Conservation (phyloP, 2,888 invertebrate species). For the Yponomeuta sedellus region DNA sequence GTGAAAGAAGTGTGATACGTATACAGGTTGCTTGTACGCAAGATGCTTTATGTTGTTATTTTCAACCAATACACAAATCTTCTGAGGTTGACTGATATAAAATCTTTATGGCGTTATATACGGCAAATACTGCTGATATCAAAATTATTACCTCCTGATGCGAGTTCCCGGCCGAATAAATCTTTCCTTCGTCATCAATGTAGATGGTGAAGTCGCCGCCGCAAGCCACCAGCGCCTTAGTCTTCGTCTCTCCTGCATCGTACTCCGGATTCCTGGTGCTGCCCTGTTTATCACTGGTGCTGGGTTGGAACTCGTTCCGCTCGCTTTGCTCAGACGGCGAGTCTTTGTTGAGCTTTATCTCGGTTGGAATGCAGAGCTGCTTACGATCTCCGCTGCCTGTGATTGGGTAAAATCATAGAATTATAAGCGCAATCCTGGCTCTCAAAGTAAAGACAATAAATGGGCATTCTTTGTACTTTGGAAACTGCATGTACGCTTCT, state of each 20-base stretch:
- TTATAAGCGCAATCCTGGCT: background rate
- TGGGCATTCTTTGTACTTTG: no score
- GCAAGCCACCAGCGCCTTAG: constrained; percentile 74
- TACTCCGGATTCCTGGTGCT: constrained; percentile 33
- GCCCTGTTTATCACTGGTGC: background rate
- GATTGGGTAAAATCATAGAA: constrained; percentile 13
- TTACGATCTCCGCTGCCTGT: constrained; percentile 79
- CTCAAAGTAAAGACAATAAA: no score
- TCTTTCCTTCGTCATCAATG: constrained; percentile 78
- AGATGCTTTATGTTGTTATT: no score
- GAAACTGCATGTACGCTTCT: no score
- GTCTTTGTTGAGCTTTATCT: constrained; percentile 62
- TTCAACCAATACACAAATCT: no score
- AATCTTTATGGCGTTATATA: no score
- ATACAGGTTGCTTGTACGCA: no score
- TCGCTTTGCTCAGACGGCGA: constrained; percentile 22
- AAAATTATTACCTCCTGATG: constrained; percentile 42
- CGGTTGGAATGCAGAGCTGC: constrained; percentile 74
- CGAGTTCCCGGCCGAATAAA: constrained; percentile 87
- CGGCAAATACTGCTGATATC: background rate
- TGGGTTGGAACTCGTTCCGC: background rate
- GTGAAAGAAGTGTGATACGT: no score
- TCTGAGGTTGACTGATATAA: no score
- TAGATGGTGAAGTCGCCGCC: constrained; percentile 88
- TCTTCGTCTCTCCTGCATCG: constrained; percentile 33